Evolutionary conservation across 2,888 invertebrate genomes (phyloP), one percentile per base, ranked within the genome.

Genomic region (Bellardia pandia): DNA sequence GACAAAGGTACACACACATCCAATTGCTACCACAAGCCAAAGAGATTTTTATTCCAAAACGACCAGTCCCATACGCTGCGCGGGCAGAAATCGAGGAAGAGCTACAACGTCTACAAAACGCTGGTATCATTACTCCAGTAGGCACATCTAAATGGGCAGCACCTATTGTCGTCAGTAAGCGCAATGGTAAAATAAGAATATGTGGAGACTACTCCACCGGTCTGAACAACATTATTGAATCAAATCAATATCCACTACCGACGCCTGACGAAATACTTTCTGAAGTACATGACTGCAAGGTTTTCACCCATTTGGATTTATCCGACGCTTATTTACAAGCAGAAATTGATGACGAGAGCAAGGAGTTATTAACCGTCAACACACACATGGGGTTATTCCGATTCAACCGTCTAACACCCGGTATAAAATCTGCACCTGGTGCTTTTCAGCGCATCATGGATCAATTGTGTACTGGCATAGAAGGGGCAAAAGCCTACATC

Each of bases 181-280:
- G 68, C 4, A 89, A 86, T 75, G 86, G 86, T 0, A 71, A 74
- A 45, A 86, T 89, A 1, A 30, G 88, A 62, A 88, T 90, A 6
- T 90, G 89, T 76, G 89, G 76, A 3, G 89, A 89, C 69, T 89
- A 87, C 14, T 89, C 88, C 53, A 89, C 89, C 9, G 89, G 89
- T 58, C 60, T 90, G 0, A 89, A 88, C 51, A 69, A 69, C 11
- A 80, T 81, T 0, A 37, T 89, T 8, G 88, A 89, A 82, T 42
- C 88, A 9, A 86, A 90, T 64, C 75, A 86, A 51, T 89, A 83
- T 76, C 88, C 88, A 23, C 23, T 68, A 42, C 69, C 69, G 1
- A 71, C 69, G 7, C 56, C 71, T 6, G 72, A 72, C 14, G 53
- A 72, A 14, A 74, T 60, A 30, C 14, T 76, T 42, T 51, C 64